Evolutionary conservation across 2,888 invertebrate genomes (phyloP), one percentile per base, ranked within the genome.

Genomic region (Trissolcus brochymenae): DNA sequence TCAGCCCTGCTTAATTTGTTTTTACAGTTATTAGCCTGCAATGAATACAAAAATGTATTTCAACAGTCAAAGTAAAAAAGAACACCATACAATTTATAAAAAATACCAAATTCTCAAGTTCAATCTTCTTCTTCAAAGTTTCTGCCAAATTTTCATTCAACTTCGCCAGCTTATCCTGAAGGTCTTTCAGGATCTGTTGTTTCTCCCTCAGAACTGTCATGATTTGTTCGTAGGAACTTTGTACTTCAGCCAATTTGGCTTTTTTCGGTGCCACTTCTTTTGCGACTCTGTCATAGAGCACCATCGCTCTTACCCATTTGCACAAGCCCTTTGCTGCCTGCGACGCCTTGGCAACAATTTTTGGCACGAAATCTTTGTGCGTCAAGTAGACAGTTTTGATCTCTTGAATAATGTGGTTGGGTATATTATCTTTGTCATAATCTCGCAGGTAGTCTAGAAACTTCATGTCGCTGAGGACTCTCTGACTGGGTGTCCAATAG

Each of bases 281-380:
- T 55, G 94, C 94, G 1, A 95, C 95, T 55, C 92, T 92, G 86
- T 97, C 96, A 86, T 97, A 97, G 90, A 95, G 93, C 84, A 96
- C 96, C 93, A 97, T 94, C 0, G 96, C 96, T 79, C 95, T 92
- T 60, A 97, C 95, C 97, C 97, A 97, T 87, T 95, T 94, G 87
- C 96, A 96, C 49, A 96, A 90, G 61, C 97, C 98, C 90, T 98
- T 97, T 19, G 98, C 98, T 2, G 98, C 98, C 79, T 96, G 94
- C 0, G 98, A 98, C 0, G 97, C 97, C 89, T 96, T 95, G 13
- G 95, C 94, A 65, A 96, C 94, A 66, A 94, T 92, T 73, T 92
- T 90, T 1, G 96, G 95, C 81, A 94, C 94, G 87, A 96, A 96
- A 83, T 94, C 93, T 84, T 94, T 93, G 86, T 96, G 92, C 0